Evolutionary conservation across 2,113 vertebrate genomes (phyloP).

Genomic region (Seriola rivoliana): DNA sequence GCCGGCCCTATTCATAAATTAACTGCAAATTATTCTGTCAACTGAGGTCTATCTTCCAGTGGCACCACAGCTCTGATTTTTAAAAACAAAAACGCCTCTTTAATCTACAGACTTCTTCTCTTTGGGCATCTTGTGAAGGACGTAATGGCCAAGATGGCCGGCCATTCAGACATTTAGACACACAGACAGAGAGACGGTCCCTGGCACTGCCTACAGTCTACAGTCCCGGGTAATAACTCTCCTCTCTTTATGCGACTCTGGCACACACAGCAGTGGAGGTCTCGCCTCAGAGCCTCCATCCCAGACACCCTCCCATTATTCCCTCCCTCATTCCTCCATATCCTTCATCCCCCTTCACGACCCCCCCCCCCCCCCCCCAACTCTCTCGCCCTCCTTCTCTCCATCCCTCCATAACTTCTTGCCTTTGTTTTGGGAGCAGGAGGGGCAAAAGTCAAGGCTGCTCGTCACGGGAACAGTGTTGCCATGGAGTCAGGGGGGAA

Average conservation of each 20-base stretch:
- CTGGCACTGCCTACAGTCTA: conserved; percentile 54
- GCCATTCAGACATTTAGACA: conserved; percentile 42
- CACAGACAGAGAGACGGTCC: conserved; percentile 26
- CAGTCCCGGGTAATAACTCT: conserved; percentile 68
- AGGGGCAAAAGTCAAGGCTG: conserved; percentile 78
- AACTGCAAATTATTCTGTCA: neutral
- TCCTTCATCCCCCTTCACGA: conserved; percentile 50
- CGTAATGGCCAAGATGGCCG: neutral
- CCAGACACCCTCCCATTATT: conserved; percentile 73
- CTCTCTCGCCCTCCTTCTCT: conserved; percentile 12
- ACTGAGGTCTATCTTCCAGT: no score
- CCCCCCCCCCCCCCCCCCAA: conserved; percentile 14
- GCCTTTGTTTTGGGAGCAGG: conserved; percentile 80
- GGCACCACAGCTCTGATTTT: neutral
- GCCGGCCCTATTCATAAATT: neutral
- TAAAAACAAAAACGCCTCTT: neutral
- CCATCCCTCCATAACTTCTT: conserved; percentile 66
- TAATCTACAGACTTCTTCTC: neutral
- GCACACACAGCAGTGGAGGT: conserved; percentile 61
- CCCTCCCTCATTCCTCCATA: conserved; percentile 47
- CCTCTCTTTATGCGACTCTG: conserved; percentile 59
- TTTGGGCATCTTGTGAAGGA: neutral
- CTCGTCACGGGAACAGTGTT: conserved; percentile 72
- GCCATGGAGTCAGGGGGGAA: conserved; percentile 75
- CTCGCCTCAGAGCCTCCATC: conserved; percentile 72